Evolutionary conservation across 2,888 invertebrate genomes (phyloP).

Genomic region (Melanophora roralis): DNA sequence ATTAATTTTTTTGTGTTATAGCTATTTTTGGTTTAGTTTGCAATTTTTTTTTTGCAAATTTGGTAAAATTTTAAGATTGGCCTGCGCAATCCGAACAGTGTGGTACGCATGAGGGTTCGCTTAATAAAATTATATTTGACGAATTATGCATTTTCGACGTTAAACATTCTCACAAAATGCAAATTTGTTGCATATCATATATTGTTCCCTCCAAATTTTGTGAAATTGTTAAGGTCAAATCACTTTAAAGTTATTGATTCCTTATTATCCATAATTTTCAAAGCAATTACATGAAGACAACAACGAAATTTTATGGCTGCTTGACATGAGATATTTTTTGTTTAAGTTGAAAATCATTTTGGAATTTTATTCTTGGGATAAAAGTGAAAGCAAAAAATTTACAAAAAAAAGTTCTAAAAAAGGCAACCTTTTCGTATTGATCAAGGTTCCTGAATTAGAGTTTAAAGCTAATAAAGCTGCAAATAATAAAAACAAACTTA

Average conservation of each 20-base stretch:
- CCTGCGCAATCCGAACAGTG: too few relatives aligned
- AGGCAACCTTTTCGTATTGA: neutral
- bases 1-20: too few relatives aligned
- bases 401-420: neutral
- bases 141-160: too few relatives aligned
- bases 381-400: conserved; percentile 23
- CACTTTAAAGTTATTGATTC: conserved; percentile 64
- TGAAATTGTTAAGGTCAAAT: conserved; percentile 56
- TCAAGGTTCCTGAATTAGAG: conserved; percentile 20
- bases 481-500: conserved; percentile 11
- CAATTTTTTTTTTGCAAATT: too few relatives aligned
- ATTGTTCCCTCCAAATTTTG: neutral
- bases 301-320: conserved; percentile 39
- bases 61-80: too few relatives aligned
- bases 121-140: too few relatives aligned
- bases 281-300: conserved; percentile 52
- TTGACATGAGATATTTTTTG: conserved; percentile 31
- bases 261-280: conserved; percentile 64
- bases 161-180: neutral
- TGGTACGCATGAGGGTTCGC: too few relatives aligned
- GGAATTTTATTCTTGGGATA: conserved; percentile 2
- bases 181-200: neutral
- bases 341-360: conserved; percentile 30
- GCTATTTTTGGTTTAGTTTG: too few relatives aligned
- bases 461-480: neutral